Conservation (phyloP, 2,797 vertebrate species). For the Tragelaphus eurycerus region DNA sequence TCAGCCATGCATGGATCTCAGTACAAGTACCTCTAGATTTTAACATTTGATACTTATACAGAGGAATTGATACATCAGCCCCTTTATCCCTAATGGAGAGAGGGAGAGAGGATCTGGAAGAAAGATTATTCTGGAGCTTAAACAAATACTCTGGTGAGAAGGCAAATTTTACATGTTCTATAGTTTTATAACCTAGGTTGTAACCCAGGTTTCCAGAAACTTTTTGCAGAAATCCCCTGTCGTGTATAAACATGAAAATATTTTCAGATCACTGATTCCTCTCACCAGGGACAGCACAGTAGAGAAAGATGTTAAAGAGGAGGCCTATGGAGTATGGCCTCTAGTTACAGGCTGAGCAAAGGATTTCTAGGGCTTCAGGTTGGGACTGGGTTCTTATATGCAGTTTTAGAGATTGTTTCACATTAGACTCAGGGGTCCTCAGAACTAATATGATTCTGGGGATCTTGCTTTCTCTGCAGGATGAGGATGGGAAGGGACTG, state of each 20-base stretch:
- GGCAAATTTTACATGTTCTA: neutral
- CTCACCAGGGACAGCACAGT: neutral
- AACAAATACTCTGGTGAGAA: neutral
- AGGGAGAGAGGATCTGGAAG: neutral
- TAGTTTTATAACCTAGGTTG: neutral
- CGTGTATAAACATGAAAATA: neutral
- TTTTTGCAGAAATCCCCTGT: neutral
- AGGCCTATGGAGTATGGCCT: no score
- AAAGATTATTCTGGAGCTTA: neutral
- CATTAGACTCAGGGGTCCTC: neutral
- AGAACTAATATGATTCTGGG: neutral
- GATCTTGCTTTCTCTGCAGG: slow-evolving; percentile 70
- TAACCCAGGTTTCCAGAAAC: neutral
- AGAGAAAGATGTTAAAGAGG: neutral
- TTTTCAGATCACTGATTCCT: neutral
- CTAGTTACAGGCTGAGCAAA: neutral
- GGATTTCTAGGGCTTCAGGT: neutral
- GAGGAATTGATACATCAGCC: neutral
- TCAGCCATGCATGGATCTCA: neutral
- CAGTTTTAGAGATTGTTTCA: neutral
- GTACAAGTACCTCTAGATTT: neutral
- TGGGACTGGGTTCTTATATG: neutral
- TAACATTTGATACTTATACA: neutral
- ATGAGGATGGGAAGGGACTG: slow-evolving; percentile 83
- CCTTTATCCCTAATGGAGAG: neutral